Conservation (phyloP, 2,797 vertebrate species). For the Glyptemys insculpta region DNA sequence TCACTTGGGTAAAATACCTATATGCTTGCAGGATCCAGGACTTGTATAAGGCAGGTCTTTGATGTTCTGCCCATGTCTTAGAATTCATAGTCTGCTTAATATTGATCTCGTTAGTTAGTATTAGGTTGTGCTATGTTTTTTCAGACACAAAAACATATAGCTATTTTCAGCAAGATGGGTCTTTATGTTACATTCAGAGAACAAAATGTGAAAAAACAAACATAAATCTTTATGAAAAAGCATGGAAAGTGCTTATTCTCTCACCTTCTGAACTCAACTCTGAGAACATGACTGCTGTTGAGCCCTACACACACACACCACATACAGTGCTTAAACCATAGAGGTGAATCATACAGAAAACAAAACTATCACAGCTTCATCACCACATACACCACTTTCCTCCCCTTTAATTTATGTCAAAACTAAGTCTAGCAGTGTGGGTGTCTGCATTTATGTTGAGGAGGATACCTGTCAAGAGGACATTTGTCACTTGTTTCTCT, state of each 20-base stretch:
- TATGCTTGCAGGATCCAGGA: not conserved
- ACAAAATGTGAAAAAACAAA: not conserved
- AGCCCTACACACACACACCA: not conserved
- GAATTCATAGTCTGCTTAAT: too few relatives aligned
- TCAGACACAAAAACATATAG: not conserved
- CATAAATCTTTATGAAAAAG: not conserved
- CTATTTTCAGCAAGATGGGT: not conserved
- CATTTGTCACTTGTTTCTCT: not conserved
- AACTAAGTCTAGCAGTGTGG: not conserved
- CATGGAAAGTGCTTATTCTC: not conserved
- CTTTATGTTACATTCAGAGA: not conserved
- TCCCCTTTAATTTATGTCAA: not conserved
- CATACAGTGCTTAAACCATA: not conserved
- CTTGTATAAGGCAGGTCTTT: not conserved
- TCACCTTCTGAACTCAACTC: not conserved
- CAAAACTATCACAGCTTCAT: not conserved
- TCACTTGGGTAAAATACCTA: not conserved
- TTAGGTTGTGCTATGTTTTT: too few relatives aligned
- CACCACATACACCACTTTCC: not conserved
- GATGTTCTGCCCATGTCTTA: not conserved
- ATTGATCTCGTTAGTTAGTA: too few relatives aligned
- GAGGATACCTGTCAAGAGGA: not conserved
- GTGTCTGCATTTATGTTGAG: not conserved
- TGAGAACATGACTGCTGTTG: not conserved
- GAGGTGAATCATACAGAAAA: not conserved